These are phyloP conservation scores for Xiphophorus maculatus DNA, from an alignment of 2,113 vertebrate species.

Conservation along the genomic window DNA sequence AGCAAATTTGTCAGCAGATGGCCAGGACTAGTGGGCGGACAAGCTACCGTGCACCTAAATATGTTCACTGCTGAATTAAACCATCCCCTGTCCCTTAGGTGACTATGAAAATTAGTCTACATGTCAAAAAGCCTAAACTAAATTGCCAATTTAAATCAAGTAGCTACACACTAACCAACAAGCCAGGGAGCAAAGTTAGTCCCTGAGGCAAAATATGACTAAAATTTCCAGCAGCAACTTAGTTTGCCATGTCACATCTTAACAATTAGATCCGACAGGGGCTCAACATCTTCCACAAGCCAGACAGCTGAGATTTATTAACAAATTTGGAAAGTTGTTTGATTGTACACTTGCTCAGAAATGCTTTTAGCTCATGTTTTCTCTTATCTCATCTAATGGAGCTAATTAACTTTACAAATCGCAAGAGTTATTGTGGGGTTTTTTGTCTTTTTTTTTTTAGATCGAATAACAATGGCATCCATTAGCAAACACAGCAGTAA, in stretches of 20 bases:
- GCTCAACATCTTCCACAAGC: slow-evolving; percentile 39
- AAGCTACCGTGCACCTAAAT: slow-evolving; percentile 60
- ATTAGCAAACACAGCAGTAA: slow-evolving; percentile 62
- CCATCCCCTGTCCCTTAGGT: slow-evolving; percentile 60
- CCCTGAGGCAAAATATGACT: slow-evolving; percentile 56
- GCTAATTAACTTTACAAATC: slow-evolving; percentile 10
- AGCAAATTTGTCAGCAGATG: slow-evolving; percentile 69
- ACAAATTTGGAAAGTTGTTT: neutral
- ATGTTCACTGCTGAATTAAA: slow-evolving; percentile 67
- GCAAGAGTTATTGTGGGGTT: neutral
- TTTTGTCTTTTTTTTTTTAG: neutral
- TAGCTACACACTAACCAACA: slow-evolving; percentile 61
- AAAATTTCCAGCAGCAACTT: slow-evolving; percentile 31
- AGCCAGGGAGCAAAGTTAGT: slow-evolving; percentile 41
- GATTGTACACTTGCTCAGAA: neutral
- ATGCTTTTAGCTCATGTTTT: neutral
- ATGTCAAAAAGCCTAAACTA: slow-evolving; percentile 62
- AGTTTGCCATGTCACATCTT: slow-evolving; percentile 27
- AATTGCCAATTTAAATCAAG: slow-evolving; percentile 73
- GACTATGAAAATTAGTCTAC: slow-evolving; percentile 67
- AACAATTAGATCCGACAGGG: slow-evolving; percentile 47
- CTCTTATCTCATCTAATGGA: slow-evolving; percentile 7
- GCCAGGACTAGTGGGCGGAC: slow-evolving; percentile 57
- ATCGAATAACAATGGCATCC: slow-evolving; percentile 46
- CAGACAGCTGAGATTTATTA: slow-evolving; percentile 11